phyloP scores from a whole-genome alignment of 2,113 vertebrate species.

The Mystacornis crossleyi region DNA sequence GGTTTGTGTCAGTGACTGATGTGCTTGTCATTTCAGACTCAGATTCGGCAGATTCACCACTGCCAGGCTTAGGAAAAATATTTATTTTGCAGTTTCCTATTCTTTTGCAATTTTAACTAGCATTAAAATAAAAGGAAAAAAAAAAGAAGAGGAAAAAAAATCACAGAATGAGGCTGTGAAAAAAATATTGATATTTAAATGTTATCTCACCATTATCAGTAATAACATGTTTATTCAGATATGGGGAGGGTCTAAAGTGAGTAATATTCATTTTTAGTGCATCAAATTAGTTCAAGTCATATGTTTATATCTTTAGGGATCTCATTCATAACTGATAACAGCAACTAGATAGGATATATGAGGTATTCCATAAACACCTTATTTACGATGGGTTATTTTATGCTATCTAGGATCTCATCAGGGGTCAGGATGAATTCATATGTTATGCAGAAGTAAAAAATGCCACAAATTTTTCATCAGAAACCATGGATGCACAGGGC shows the following conservation, averaged over 20 bases:
- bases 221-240: background rate
- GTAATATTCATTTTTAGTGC: background rate
- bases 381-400: background rate
- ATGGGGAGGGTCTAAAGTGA: background rate
- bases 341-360: background rate
- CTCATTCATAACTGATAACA: background rate
- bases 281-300: background rate
- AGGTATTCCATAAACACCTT: background rate
- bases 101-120: background rate
- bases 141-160: accelerated
- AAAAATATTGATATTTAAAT: background rate
- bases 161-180: background rate
- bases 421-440: background rate
- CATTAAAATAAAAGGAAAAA: background rate
- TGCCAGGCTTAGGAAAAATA: conserved; percentile 27
- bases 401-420: background rate
- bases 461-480: background rate
- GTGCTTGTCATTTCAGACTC: conserved; percentile 46
- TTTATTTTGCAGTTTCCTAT: background rate
- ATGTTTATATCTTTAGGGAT: background rate
- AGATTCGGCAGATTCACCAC: conserved; percentile 10
- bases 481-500: background rate
- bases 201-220: background rate
- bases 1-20: conserved; percentile 54
- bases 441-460: background rate